Evolutionary conservation across 2,888 invertebrate genomes (phyloP), one percentile per base, ranked within the genome.

Genomic region (Diloba caeruleocephala): DNA sequence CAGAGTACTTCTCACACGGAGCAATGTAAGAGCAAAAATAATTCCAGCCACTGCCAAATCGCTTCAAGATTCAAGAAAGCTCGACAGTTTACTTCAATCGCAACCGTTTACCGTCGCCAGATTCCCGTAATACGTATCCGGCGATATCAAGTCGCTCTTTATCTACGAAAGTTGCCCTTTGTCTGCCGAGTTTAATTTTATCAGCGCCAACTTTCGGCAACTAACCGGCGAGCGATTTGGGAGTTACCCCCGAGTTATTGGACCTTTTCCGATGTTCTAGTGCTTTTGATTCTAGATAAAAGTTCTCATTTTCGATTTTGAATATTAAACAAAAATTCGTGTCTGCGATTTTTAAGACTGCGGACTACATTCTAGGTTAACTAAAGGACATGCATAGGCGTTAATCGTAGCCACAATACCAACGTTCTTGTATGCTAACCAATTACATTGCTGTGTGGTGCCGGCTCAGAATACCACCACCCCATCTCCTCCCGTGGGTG

Each of bases 151-250:
- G 71, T 82, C 78, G 67, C 68, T 69, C 74, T 79, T 83, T 88
- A 87, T 88, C 88, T 82, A 46, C 73, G 61, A 79, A 87, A 88
- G 79, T 89, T 88, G 71, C 73, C 81, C 88, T 88, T 87, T 88
- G 85, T 81, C 74, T 64, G 31, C 66, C 54, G 72, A 87, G 77
- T 88, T 88, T 76, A 81, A 84, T 82, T 80, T 84, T 85, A 86
- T 87, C 87, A 81, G 84, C 51, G 44, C 12, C 38, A 76, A 80
- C 71, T 81, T 79, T 69, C 45, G 39, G 59, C 57, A 65, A 74
- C 62, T 72, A 62, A 72, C 61, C 44, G 59, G 56, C 64, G 60
- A 55, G 43, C 71, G 67, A 71, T 64, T 74, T 71, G 64, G 60
- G 62, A 64, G 56, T 68, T 49, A 58, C 52, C 45, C 54, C 52